Evolutionary conservation across 1,140 invertebrate genomes (phyloP).

Genomic region (Coptotermes formosanus): DNA sequence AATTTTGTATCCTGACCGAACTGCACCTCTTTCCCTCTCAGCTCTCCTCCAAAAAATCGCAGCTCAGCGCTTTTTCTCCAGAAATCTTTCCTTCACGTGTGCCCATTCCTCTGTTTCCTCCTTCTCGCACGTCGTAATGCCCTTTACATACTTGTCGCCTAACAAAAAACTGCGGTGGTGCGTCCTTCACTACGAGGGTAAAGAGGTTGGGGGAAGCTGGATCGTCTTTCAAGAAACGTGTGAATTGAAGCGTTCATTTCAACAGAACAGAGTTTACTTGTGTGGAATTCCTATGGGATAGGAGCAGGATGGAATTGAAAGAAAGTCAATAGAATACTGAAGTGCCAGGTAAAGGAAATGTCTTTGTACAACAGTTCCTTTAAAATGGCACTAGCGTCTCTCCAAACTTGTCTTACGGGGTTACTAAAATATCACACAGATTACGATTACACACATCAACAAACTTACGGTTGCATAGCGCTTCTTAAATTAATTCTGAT

Average conservation of each 20-base stretch:
- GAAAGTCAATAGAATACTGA: not conserved
- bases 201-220: not conserved
- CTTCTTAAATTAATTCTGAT: too few species aligned
- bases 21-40: not conserved
- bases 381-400: too few species aligned
- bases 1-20: not conserved
- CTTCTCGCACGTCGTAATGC: not conserved
- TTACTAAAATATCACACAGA: too few species aligned
- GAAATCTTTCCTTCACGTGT: not conserved
- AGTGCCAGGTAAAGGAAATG: not conserved
- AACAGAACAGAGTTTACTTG: constrained; percentile 12
- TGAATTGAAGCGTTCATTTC: constrained; percentile 2
- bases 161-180: not conserved
- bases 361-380: not conserved
- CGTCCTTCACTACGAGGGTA: not conserved
- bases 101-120: not conserved
- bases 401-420: too few species aligned
- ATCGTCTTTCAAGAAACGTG: constrained; percentile 11
- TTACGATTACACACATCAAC: too few species aligned
- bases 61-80: not conserved
- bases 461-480: too few species aligned
- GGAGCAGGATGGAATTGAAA: not conserved
- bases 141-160: not conserved
- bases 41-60: not conserved
- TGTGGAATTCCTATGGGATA: constrained; percentile 4